These are phyloP conservation scores for Gymnoscelis rufifasciata DNA, from an alignment of 2,888 invertebrate species.

Conservation along the genomic window DNA sequence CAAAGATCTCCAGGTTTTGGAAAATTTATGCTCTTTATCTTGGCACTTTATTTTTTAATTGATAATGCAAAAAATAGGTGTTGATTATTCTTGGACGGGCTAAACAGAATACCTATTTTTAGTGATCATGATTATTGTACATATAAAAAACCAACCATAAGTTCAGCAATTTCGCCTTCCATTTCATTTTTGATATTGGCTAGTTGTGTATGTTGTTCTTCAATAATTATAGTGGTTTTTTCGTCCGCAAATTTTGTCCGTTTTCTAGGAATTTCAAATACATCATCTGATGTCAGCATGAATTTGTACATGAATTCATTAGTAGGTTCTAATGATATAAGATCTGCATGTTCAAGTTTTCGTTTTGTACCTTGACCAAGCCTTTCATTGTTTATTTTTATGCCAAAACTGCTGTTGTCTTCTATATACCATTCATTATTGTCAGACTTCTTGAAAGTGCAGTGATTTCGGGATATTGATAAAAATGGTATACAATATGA, in stretches of 20 bases:
- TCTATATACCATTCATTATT: constrained; percentile 71
- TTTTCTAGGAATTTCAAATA: constrained; percentile 48
- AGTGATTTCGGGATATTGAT: constrained; percentile 80
- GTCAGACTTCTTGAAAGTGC: constrained; percentile 61
- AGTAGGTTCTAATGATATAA: constrained; percentile 53
- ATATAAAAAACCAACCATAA: constrained; percentile 50
- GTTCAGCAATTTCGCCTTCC: constrained; percentile 54
- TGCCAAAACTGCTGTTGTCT: constrained; percentile 73
- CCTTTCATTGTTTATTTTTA: constrained; percentile 62
- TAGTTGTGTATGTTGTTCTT: constrained; percentile 63
- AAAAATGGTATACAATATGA: constrained; percentile 71
- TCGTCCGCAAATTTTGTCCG: constrained; percentile 48
- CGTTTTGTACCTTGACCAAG: constrained; percentile 50
- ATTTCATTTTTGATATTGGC: constrained; percentile 50
- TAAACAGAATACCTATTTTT: too few species aligned
- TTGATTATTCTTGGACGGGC: too few species aligned
- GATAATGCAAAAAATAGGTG: too few species aligned
- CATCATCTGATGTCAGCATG: constrained; percentile 32
- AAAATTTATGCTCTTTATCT: too few species aligned
- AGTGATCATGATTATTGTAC: too few species aligned
- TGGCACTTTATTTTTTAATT: too few species aligned
- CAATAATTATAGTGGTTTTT: constrained; percentile 45
- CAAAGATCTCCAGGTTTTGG: too few species aligned
- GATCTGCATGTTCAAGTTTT: constrained; percentile 50
- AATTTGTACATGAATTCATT: constrained; percentile 63